A percentile compares a stretch with the other conserved stretches of the same genome.
Evolutionary conservation across 2,888 invertebrate species (phyloP).

Genomic region (Caenorhabditis becei): DNA sequence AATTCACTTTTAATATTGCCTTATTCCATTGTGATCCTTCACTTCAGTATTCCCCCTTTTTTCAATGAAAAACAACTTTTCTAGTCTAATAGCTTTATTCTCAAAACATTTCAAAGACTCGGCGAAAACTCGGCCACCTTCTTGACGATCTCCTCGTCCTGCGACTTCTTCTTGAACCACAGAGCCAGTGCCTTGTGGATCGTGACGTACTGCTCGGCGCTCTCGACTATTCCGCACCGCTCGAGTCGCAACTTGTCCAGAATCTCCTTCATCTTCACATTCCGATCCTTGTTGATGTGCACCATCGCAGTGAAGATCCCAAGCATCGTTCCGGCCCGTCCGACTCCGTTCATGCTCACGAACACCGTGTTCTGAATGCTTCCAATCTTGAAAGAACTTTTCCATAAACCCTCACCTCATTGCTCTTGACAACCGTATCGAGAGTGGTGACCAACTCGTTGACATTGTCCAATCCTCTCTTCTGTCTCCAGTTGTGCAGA

Average conservation of each 20-base stretch:
- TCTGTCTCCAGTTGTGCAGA: constrained; percentile 39
- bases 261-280: constrained; percentile 28
- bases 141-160: constrained; percentile 20
- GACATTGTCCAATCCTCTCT: constrained; percentile 16
- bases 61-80: neutral
- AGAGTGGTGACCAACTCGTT: constrained; percentile 21
- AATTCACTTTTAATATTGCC: constrained; percentile 25
- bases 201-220: constrained; percentile 24
- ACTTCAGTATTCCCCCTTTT: constrained; percentile 2
- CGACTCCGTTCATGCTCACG: constrained; percentile 36
- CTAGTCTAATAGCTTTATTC: no score
- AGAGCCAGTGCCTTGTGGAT: constrained; percentile 25
- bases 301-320: constrained; percentile 24
- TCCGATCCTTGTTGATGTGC: constrained; percentile 28
- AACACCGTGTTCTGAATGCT: constrained; percentile 25
- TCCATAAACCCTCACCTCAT: constrained; percentile 29
- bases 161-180: constrained; percentile 40
- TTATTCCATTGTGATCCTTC: constrained; percentile 18
- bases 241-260: constrained; percentile 24
- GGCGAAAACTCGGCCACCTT: neutral
- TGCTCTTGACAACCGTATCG: constrained; percentile 22
- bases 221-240: constrained; percentile 46
- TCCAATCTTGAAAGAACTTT: no score
- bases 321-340: constrained; percentile 38
- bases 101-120: neutral